These are phyloP conservation scores for Antrozous pallidus DNA, from an alignment of 2,797 vertebrate species.

Conservation along the genomic window DNA sequence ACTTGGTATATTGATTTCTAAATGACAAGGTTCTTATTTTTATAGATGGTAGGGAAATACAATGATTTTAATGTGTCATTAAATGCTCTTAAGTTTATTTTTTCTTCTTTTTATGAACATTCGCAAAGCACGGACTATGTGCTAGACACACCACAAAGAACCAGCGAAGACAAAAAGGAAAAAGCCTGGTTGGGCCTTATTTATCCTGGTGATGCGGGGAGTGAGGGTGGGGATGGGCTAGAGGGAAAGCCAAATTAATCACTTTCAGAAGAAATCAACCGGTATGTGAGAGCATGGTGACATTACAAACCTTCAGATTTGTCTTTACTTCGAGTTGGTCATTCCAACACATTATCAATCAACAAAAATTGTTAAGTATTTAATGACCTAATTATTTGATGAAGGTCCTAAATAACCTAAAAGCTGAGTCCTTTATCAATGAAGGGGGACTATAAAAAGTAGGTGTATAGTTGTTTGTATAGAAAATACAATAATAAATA, in stretches of 20 bases:
- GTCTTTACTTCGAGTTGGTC: not conserved
- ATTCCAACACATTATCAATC: not conserved
- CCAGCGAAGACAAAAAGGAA: not conserved
- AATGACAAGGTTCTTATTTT: constrained; percentile 64
- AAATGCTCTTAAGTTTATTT: not conserved
- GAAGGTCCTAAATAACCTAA: not conserved
- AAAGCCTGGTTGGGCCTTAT: not conserved
- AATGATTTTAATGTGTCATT: constrained; percentile 30
- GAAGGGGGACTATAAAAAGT: not conserved
- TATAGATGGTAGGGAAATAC: constrained; percentile 29
- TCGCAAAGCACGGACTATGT: not conserved
- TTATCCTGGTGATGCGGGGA: not conserved
- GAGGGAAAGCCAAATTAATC: not conserved
- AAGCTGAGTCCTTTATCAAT: not conserved
- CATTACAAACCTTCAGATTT: not conserved
- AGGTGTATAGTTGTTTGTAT: not conserved
- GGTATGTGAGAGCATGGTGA: not conserved
- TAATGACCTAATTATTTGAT: not conserved
- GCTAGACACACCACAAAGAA: not conserved
- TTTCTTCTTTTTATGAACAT: not conserved
- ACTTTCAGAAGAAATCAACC: not conserved
- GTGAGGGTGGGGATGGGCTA: not conserved
- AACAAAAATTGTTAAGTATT: not conserved
- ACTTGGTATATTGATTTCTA: constrained; percentile 59
- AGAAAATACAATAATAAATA: not conserved